A percentile compares a stretch with the other conserved stretches of the same genome.
phyloP scores from a whole-genome alignment of 2,797 vertebrate genomes.

The Urophycis tenuis region DNA sequence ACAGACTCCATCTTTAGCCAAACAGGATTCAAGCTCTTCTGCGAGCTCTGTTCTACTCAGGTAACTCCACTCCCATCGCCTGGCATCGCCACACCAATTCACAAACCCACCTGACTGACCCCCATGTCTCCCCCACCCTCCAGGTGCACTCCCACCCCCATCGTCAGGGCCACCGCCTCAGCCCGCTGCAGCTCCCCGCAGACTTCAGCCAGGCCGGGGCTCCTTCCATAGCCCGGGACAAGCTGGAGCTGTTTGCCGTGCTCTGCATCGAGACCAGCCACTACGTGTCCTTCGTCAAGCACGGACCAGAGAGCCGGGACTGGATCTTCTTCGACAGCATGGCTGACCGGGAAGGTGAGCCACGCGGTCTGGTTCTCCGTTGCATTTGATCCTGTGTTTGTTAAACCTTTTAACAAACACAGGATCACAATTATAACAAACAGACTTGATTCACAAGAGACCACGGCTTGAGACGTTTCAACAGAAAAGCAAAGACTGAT shows the following conservation, averaged over 20 bases:
- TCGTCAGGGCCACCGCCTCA: slow-evolving; percentile 57
- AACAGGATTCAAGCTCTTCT: slow-evolving; percentile 80
- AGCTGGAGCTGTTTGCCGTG: slow-evolving; percentile 83
- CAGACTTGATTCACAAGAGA: not conserved
- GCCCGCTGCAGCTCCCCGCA: slow-evolving; percentile 55
- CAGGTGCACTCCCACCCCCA: slow-evolving; percentile 77
- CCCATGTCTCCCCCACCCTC: not conserved
- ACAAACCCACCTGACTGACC: too few relatives aligned
- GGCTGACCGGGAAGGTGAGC: slow-evolving; percentile 81
- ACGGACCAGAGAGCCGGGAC: slow-evolving; percentile 69
- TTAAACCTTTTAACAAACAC: not conserved
- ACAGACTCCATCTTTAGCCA: slow-evolving; percentile 70
- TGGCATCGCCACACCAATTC: too few relatives aligned
- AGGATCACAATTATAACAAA: too few relatives aligned
- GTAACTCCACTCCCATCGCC: slow-evolving; percentile 44
- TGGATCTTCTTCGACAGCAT: slow-evolving; percentile 96
- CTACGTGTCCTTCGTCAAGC: slow-evolving; percentile 86
- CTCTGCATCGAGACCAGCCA: slow-evolving; percentile 92
- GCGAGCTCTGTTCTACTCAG: slow-evolving; percentile 71
- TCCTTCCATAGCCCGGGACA: slow-evolving; percentile 64
- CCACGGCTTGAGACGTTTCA: not conserved
- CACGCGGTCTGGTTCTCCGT: not conserved
- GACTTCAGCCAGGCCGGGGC: slow-evolving; percentile 42
- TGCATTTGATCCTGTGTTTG: not conserved
- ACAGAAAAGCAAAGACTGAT: not conserved